Evolutionary conservation across 2,113 vertebrate species (phyloP).

Genomic region (Brachyhypopomus occidentalis): DNA sequence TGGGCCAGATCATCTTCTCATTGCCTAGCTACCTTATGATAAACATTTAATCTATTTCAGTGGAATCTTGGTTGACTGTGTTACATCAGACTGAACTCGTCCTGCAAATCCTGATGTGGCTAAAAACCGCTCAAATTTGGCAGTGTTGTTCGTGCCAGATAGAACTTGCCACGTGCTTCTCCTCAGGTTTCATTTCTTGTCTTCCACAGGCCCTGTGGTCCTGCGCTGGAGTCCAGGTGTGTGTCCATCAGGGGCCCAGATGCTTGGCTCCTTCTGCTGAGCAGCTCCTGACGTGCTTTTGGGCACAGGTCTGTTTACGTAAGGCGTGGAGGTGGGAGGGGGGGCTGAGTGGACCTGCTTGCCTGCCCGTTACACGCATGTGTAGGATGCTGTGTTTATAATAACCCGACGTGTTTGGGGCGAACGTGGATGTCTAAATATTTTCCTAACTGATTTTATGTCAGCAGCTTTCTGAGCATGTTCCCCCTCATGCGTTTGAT

Average conservation of each 20-base stretch:
- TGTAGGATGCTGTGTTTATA: constrained; percentile 62
- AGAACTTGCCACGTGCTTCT: neutral
- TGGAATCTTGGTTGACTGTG: neutral
- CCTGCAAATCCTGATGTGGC: neutral
- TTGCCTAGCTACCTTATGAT: neutral
- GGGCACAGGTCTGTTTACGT: constrained; percentile 63
- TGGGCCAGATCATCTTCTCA: constrained; percentile 16
- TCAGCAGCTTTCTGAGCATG: constrained; percentile 68
- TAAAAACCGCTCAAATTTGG: neutral
- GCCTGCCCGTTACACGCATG: constrained; percentile 50
- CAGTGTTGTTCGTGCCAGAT: neutral
- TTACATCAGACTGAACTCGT: neutral
- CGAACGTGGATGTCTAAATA: constrained; percentile 63
- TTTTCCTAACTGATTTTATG: constrained; percentile 72
- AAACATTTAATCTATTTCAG: neutral
- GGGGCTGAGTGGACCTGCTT: constrained; percentile 49
- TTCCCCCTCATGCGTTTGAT: constrained; percentile 59
- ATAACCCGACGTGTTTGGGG: constrained; percentile 60
- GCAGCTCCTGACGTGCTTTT: constrained; percentile 52
- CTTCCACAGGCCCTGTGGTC: neutral
- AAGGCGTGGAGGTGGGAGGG: constrained; percentile 51
- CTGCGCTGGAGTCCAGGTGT: neutral
- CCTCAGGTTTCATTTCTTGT: neutral
- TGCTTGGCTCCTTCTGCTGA: constrained; percentile 52
- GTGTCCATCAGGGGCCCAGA: neutral